A percentile compares a stretch with the other conserved stretches of the same genome.
phyloP scores from a whole-genome alignment of 2,888 invertebrate species.

The Zaprionus lineosus region DNA sequence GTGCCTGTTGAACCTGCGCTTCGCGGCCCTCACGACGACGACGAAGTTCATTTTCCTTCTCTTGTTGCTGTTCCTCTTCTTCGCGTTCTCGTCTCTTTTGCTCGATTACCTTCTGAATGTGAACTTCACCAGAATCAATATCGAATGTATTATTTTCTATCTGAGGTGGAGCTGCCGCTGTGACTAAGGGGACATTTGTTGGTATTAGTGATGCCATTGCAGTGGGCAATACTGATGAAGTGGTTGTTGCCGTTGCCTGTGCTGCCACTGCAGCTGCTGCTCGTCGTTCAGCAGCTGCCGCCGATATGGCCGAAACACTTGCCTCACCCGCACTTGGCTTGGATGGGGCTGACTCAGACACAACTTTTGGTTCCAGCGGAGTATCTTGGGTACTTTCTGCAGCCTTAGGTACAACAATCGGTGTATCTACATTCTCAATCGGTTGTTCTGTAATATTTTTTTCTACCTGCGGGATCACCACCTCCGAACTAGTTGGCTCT shows the following conservation, averaged over 20 bases:
- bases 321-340: not conserved
- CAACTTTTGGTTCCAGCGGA: not conserved
- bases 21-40: slow-evolving; percentile 89
- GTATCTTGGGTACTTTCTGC: not conserved
- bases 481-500: too few relatives aligned
- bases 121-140: slow-evolving; percentile 31
- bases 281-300: slow-evolving; percentile 35
- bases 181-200: slow-evolving; percentile 4
- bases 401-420: not conserved
- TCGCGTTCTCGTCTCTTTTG: slow-evolving; percentile 91
- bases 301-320: slow-evolving; percentile 7
- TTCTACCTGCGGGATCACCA: too few relatives aligned
- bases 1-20: slow-evolving; percentile 84
- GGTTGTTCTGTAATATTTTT: too few relatives aligned
- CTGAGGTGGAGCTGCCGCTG: not conserved
- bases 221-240: slow-evolving; percentile 20
- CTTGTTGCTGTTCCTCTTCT: slow-evolving; percentile 92
- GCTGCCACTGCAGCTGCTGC: slow-evolving; percentile 12
- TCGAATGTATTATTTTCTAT: not conserved
- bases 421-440: too few relatives aligned
- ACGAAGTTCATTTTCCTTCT: slow-evolving; percentile 87
- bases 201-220: slow-evolving; percentile 11
- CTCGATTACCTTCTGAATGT: slow-evolving; percentile 60
- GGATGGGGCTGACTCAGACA: not conserved
- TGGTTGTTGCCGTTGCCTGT: not conserved